Conservation (phyloP, 2,797 vertebrate species). For the Brachyrhaphis roseni region DNA sequence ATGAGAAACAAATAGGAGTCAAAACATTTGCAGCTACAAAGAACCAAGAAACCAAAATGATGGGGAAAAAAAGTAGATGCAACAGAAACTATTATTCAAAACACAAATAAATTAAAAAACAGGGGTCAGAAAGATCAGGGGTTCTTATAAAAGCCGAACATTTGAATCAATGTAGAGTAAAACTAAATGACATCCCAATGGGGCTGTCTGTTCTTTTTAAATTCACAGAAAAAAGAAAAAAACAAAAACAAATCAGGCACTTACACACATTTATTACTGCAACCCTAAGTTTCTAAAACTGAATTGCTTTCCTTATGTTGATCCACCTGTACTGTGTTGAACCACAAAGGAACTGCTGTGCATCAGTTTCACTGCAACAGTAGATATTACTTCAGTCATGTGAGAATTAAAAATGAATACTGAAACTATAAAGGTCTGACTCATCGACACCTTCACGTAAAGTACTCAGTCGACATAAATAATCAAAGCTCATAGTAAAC, state of each 20-base stretch:
- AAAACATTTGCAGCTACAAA: neutral
- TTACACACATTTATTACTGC: conserved; percentile 1
- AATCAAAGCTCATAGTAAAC: neutral
- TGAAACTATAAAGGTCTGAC: neutral
- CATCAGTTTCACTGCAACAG: neutral
- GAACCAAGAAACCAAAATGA: neutral
- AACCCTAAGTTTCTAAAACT: neutral
- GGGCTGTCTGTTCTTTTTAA: neutral
- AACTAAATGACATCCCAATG: neutral
- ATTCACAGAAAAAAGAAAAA: neutral
- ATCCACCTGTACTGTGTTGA: neutral
- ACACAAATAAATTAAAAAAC: neutral
- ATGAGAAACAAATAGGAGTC: neutral
- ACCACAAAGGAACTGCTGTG: neutral
- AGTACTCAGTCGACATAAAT: neutral
- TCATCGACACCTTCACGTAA: neutral
- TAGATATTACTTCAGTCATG: neutral
- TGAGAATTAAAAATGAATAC: neutral
- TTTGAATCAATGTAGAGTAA: neutral
- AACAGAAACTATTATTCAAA: neutral
- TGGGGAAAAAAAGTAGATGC: neutral
- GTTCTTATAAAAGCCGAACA: neutral
- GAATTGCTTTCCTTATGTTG: neutral
- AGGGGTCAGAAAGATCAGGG: neutral
- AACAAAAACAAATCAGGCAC: neutral